phyloP scores from a whole-genome alignment of 2,797 vertebrate species.

The Platalea minor region DNA sequence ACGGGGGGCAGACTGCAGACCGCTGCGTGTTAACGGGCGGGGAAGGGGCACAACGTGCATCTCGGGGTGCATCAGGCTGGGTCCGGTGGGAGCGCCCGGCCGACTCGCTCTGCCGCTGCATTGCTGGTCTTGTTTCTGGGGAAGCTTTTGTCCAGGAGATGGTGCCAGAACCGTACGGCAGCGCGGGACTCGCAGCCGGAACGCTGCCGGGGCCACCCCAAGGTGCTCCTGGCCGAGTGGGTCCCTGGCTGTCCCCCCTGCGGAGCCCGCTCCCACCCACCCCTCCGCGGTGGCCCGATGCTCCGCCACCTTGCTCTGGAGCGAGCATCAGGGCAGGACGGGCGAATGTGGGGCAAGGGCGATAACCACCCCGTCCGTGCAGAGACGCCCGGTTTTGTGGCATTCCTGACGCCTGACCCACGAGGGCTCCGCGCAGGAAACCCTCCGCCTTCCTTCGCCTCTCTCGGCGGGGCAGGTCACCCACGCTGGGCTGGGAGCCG shows the following conservation, averaged over 20 bases:
- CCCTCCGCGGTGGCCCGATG: rapidly evolving
- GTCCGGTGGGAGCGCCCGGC: rapidly evolving
- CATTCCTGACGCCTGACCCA: not conserved
- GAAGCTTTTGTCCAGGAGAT: constrained; percentile 36
- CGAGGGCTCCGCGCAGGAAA: not conserved
- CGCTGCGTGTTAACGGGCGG: rapidly evolving
- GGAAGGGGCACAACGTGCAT: rapidly evolving
- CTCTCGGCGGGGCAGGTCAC: not conserved
- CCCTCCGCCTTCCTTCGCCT: not conserved
- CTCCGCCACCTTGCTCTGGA: not conserved
- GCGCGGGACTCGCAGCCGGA: rapidly evolving
- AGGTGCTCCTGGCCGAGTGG: rapidly evolving
- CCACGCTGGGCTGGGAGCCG: not conserved
- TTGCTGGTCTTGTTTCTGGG: not conserved
- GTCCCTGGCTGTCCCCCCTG: not conserved
- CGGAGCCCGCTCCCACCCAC: not conserved
- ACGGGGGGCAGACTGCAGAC: rapidly evolving
- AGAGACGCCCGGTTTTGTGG: not conserved
- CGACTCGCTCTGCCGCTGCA: rapidly evolving
- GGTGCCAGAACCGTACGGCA: constrained; percentile 25
- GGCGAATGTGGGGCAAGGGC: not conserved
- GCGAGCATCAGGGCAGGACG: rapidly evolving
- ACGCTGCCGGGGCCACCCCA: not conserved
- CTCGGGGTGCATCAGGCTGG: rapidly evolving
- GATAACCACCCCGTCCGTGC: rapidly evolving